Evolutionary conservation across 2,888 invertebrate species (phyloP).

Genomic region (Drosophila macrothrix): DNA sequence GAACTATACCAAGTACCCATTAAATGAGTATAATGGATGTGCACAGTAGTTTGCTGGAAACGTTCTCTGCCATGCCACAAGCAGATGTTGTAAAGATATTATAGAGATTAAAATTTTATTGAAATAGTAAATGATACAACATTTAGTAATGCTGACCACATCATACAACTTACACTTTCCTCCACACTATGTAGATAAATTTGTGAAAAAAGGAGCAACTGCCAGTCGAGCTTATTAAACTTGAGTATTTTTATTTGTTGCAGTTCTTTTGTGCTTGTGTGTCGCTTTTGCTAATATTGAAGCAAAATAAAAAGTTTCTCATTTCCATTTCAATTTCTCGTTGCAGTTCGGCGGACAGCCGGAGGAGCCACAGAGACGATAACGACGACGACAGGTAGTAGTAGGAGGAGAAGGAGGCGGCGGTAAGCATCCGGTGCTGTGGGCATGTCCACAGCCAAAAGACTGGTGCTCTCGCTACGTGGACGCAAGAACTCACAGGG

Average conservation of each 20-base stretch:
- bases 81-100: neutral
- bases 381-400: conserved; percentile 9
- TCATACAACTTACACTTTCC: neutral
- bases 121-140: neutral
- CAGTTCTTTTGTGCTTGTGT: conserved; percentile 15
- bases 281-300: conserved; percentile 57
- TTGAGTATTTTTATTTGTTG: conserved; percentile 21
- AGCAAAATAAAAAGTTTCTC: conserved; percentile 46
- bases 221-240: neutral
- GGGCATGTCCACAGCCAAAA: conserved; percentile 88
- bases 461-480: conserved; percentile 88
- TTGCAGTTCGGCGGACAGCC: conserved; percentile 71
- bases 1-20: conserved; percentile 20
- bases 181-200: neutral
- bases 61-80: neutral
- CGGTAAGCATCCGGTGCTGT: conserved; percentile 56
- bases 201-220: neutral
- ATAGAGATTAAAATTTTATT: neutral
- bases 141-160: neutral
- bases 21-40: conserved; percentile 15
- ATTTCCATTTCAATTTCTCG: conserved; percentile 68
- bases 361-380: conserved; percentile 19
- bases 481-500: conserved; percentile 87
- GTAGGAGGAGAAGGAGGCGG: conserved; percentile 8
- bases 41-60: neutral